Base-by-base conservation (phyloP, 1,140 invertebrate species). In the Trachymyrmex cornetzi region DNA sequence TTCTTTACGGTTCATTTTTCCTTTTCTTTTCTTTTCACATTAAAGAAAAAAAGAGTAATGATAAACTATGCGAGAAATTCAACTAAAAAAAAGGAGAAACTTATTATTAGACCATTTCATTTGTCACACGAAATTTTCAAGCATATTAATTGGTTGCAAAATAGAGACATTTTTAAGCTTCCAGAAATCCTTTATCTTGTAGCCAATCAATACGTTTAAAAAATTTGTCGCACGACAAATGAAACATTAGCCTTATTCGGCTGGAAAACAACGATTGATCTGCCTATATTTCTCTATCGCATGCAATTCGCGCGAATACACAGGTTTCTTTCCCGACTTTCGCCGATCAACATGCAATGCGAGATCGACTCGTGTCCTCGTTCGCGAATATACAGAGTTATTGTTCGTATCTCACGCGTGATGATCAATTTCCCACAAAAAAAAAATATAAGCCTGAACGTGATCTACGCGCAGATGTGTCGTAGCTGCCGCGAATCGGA, bases 221-320 rank as follows among this genome's bases (percentile, higher is more conserved):
- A 50, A 50, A 50, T 50, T 50, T 3, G 48, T 50, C 14, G 14
- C 14, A 50, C 1, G 48, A 50, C 4, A 50, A 50, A 50, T 16
- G 48, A 50, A 50, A 50, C 14, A 16, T 14, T 50, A 50, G 12
- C 48, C 30, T 75, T 57, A 57, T 57, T 59, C 57, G 50, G 19
- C 12, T 27, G 59, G 59, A 79, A 79, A 79, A 79, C 24, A 24
- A 77, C 57, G 24, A 12, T 22, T 3, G 30, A 16, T 38, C 11
- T 53, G 24, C 16, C 16, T 7, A 27, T 22, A n/a, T 22, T 48
- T 79, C 12, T 7, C 59, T 27, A 12, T 30, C 38, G 22, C 34
- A 14, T 38, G 53, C 12, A 16, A 61, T 59, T 59, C 72, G 7
- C 12, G 6, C 30, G 27, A n/a, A 22, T 55, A 30, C 27, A 9